phyloP scores from a whole-genome alignment of 2,888 invertebrate genomes.

The Drosophila atripex region DNA sequence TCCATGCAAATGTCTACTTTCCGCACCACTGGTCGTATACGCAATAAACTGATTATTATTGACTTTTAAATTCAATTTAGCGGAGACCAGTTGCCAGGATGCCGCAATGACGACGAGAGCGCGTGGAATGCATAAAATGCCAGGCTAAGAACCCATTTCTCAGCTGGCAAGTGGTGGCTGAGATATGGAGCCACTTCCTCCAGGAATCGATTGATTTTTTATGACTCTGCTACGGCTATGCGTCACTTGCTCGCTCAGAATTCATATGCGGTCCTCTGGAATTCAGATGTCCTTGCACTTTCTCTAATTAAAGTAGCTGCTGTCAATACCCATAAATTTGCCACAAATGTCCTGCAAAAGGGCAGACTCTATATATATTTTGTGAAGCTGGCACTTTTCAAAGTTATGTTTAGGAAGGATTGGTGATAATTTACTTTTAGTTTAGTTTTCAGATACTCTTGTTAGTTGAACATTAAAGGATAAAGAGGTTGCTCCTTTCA shows the following conservation, averaged over 20 bases:
- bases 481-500: no score
- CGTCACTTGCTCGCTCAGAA: slow-evolving; percentile 28
- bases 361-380: slow-evolving; percentile 2
- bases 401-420: neutral
- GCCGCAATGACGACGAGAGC: slow-evolving; percentile 6
- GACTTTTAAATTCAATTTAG: slow-evolving; percentile 43
- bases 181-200: slow-evolving; percentile 24
- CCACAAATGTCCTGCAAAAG: slow-evolving; percentile 11
- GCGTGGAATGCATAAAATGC: slow-evolving; percentile 43
- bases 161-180: slow-evolving; percentile 7
- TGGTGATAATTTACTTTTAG: neutral
- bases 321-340: slow-evolving; percentile 29
- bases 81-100: neutral
- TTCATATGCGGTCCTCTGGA: slow-evolving; percentile 24
- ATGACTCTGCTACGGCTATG: slow-evolving; percentile 27
- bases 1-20: slow-evolving; percentile 33
- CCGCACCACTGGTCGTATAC: slow-evolving; percentile 41
- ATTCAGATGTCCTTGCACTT: slow-evolving; percentile 38
- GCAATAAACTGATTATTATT: slow-evolving; percentile 45
- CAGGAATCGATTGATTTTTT: slow-evolving; percentile 39
- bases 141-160: slow-evolving; percentile 2
- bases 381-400: neutral
- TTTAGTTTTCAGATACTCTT: neutral
- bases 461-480: no score
- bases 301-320: slow-evolving; percentile 33